Conservation (phyloP, 2,113 vertebrate species). For the Nothoprocta pentlandii region DNA sequence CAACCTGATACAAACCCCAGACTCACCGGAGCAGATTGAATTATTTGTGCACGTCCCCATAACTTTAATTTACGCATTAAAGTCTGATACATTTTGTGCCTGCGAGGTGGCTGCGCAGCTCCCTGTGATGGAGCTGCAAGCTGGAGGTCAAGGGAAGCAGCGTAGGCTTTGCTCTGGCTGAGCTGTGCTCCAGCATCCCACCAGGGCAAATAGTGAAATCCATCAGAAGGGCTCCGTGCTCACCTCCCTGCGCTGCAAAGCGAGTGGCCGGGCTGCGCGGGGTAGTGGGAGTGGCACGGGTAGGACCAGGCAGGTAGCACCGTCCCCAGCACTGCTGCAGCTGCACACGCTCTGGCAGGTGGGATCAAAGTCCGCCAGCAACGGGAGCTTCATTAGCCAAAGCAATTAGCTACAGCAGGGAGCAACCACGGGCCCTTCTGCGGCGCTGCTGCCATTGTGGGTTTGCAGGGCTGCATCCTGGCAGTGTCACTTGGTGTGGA, state of each 20-base stretch:
- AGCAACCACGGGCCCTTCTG: not conserved
- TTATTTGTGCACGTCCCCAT: slow-evolving; percentile 49
- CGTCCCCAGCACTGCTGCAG: not conserved
- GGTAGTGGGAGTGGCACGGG: too few species aligned
- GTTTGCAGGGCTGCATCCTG: rapidly evolving
- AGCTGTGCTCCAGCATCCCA: slow-evolving; percentile 21
- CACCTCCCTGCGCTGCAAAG: too few species aligned
- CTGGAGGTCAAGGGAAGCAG: slow-evolving; percentile 35
- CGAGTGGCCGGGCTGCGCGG: too few species aligned
- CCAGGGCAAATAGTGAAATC: slow-evolving; percentile 15
- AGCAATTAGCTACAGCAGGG: not conserved
- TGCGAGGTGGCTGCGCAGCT: slow-evolving; percentile 33
- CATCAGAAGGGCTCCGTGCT: too few species aligned
- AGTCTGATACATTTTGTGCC: slow-evolving; percentile 23
- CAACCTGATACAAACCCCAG: slow-evolving; percentile 68
- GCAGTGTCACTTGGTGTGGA: not conserved
- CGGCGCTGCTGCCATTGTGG: not conserved
- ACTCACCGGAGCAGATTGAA: slow-evolving; percentile 23
- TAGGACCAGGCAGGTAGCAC: too few species aligned
- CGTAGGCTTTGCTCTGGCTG: not conserved
- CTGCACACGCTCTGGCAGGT: rapidly evolving
- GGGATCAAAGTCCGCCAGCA: not conserved
- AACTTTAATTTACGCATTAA: slow-evolving; percentile 55
- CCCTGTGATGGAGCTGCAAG: slow-evolving; percentile 22
- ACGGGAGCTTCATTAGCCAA: not conserved